Evolutionary conservation across 2,113 vertebrate species (phyloP).

Genomic region (Anhinga anhinga): DNA sequence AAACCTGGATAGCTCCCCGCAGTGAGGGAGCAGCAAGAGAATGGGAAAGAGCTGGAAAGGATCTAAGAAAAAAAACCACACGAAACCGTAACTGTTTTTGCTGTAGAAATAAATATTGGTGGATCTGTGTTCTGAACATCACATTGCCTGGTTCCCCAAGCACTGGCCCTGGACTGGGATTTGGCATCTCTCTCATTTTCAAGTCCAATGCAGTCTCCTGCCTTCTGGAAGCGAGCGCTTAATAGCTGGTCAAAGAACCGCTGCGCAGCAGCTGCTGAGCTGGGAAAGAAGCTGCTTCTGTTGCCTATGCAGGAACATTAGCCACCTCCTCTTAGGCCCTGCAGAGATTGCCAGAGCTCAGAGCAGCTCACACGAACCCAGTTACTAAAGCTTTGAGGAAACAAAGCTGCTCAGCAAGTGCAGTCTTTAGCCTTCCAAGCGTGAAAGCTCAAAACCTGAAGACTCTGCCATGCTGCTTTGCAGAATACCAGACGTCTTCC

Average conservation of each 20-base stretch:
- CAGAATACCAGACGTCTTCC: neutral
- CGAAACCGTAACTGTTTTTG: neutral
- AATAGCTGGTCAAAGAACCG: neutral
- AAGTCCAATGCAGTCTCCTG: neutral
- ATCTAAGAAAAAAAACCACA: neutral
- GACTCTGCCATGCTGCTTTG: neutral
- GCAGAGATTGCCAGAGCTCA: neutral
- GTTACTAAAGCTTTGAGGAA: neutral
- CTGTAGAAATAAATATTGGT: neutral
- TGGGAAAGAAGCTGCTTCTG: conserved; percentile 2
- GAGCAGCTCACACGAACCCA: neutral
- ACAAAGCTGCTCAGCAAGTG: neutral
- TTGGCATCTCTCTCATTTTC: conserved; percentile 3
- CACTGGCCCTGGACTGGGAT: neutral
- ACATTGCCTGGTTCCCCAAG: neutral
- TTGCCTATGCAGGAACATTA: neutral
- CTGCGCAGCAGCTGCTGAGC: neutral
- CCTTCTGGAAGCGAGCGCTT: neutral
- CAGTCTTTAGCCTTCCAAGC: neutral
- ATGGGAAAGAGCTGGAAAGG: neutral
- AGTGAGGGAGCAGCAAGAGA: neutral
- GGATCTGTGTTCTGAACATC: neutral
- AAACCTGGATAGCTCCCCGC: neutral
- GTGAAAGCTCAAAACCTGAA: neutral
- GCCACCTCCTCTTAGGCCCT: neutral